Evolutionary conservation across 2,888 invertebrate species (phyloP).

Genomic region (Anoplius nigerrimus): DNA sequence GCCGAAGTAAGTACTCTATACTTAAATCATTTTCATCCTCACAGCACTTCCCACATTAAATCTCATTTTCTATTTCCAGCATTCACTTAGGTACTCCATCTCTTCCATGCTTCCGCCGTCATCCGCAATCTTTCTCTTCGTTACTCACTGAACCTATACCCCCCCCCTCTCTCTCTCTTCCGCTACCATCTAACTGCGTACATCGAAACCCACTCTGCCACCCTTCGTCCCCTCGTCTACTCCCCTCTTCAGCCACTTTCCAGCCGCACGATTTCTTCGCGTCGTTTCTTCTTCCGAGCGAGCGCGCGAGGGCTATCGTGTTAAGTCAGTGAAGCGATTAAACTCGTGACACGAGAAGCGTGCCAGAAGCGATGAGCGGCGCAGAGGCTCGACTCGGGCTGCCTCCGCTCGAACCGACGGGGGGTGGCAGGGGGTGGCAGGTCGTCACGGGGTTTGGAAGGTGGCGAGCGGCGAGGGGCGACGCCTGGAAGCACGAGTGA

Average conservation of each 20-base stretch:
- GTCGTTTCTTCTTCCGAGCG: slow-evolving; percentile 24
- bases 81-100: too few species aligned
- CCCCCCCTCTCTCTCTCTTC: not conserved
- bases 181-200: not conserved
- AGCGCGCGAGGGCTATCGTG: slow-evolving; percentile 4
- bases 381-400: not conserved
- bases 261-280: slow-evolving; percentile 25
- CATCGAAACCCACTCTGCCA: not conserved
- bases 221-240: not conserved
- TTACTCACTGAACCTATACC: too few species aligned
- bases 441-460: too few species aligned
- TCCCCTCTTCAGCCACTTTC: not conserved
- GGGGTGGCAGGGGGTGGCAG: too few species aligned
- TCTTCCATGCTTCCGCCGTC: too few species aligned
- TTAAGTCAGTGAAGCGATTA: slow-evolving; percentile 29
- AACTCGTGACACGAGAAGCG: slow-evolving; percentile 21
- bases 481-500: slow-evolving; percentile 10
- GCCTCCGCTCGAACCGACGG: too few species aligned
- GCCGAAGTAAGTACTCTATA: too few species aligned
- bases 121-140: too few species aligned
- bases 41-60: too few species aligned
- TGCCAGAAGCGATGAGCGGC: slow-evolving; percentile 7
- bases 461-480: not conserved
- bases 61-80: too few species aligned
- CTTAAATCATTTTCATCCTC: too few species aligned